Evolutionary conservation across 2,113 vertebrate genomes (phyloP), one percentile per base, ranked within the genome.

Genomic region (Pomatorhinus ruficollis): DNA sequence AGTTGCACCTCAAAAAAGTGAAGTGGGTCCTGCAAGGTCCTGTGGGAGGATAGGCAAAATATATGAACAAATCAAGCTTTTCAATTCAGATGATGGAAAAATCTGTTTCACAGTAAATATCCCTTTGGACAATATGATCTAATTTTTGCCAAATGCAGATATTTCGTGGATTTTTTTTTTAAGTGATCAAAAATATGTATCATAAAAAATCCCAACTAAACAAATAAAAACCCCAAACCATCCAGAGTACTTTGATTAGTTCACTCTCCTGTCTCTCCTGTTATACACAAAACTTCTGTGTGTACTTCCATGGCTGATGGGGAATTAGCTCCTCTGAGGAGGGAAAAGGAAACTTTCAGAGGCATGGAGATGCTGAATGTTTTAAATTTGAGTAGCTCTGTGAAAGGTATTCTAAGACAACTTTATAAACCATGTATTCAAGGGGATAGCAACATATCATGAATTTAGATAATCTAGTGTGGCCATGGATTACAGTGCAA

Each of bases 41-140:
- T 0, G 1, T 22, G 25, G 45, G 49, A 92, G 31, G 23, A 28
- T 18, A 37, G 11, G 6, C 0, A 1, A 63, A 76, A 53, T 63
- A 50, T 1, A 22, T 13, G 33, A 90, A 50, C 11, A 16, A 50
- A 24, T 10, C 3, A 10, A 2, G 3, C 37, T 68, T 87, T 52
- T 56, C 12, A 40, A 4, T 49, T 82, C 11, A 47, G n/a, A 15
- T n/a, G 5, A 68, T 2, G 1, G 31, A 78, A 75, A 65, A 85
- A 79, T 30, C 8, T n/a, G 4, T 76, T 88, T 39, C 8, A 30
- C 10, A 18, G 40, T 39, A 53, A 72, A 72, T 40, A 50, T 12
- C 12, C 15, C 6, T 40, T 30, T 42, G 17, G 31, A 33, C 11
- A 31, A 27, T 1, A 5, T 35, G 15, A 52, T 31, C 33, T 59